Conservation (phyloP, 2,888 invertebrate species). For the Diachrysia chrysitis region DNA sequence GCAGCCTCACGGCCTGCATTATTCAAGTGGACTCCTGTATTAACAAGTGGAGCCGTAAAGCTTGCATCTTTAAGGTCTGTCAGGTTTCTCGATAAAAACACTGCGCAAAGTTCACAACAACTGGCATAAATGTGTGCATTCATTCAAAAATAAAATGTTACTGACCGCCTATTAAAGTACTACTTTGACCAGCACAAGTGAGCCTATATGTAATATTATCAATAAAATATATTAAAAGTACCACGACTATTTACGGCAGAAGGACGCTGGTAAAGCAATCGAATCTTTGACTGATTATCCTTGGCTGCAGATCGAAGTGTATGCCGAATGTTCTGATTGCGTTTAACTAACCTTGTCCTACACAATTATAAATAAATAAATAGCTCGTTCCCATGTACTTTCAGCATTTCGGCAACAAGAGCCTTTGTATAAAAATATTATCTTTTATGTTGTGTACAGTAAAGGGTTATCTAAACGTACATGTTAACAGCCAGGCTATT, state of each 20-base stretch:
- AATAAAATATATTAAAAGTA: too few relatives aligned
- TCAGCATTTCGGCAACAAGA: slow-evolving; percentile 20
- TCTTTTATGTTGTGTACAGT: slow-evolving; percentile 41
- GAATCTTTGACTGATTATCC: too few relatives aligned
- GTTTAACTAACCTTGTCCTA: not conserved
- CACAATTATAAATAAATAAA: not conserved
- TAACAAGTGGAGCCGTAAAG: slow-evolving; percentile 7
- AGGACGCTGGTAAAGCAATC: too few relatives aligned
- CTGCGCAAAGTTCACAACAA: slow-evolving; percentile 12
- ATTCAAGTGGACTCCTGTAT: slow-evolving; percentile 31
- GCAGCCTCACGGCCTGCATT: slow-evolving; percentile 37
- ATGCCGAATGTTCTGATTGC: slow-evolving; percentile 6
- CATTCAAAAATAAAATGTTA: slow-evolving; percentile 12
- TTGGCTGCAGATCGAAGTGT: not conserved
- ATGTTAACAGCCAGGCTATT: slow-evolving; percentile 11
- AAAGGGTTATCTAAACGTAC: slow-evolving; percentile 46
- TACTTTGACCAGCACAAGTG: not conserved
- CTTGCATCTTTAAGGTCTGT: slow-evolving; percentile 16
- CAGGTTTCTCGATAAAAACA: slow-evolving; percentile 17
- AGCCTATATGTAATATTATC: too few relatives aligned
- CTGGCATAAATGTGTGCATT: slow-evolving; percentile 25
- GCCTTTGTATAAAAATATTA: slow-evolving; percentile 38
- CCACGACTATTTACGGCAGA: too few relatives aligned
- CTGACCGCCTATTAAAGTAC: not conserved
- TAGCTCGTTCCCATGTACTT: slow-evolving; percentile 1